Evolutionary conservation across 2,797 vertebrate genomes (phyloP).

Genomic region (Chelidonichthys spinosus): DNA sequence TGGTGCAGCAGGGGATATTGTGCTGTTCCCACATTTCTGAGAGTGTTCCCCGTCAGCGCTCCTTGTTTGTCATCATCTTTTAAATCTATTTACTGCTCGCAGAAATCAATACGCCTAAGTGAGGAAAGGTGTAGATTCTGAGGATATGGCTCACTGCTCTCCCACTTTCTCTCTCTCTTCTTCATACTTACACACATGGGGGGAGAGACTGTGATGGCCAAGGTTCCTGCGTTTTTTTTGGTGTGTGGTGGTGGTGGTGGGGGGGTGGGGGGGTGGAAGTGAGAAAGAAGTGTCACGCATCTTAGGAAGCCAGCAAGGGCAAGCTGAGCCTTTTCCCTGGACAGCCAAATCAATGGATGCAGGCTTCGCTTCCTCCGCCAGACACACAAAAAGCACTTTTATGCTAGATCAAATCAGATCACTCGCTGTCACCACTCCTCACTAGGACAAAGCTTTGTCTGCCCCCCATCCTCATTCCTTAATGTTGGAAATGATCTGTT

Average conservation of each 20-base stretch:
- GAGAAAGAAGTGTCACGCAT: slow-evolving; percentile 66
- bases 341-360: slow-evolving; percentile 74
- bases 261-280: slow-evolving; percentile 46
- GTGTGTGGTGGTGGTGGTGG: too few species aligned
- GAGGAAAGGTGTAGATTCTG: slow-evolving; percentile 83
- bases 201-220: slow-evolving; percentile 36
- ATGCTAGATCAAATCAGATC: slow-evolving; percentile 80
- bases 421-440: slow-evolving; percentile 69
- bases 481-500: slow-evolving; percentile 45
- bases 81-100: slow-evolving; percentile 86
- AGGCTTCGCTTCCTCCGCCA: slow-evolving; percentile 73
- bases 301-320: slow-evolving; percentile 64
- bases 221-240: slow-evolving; percentile 20
- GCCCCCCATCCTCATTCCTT: slow-evolving; percentile 36
- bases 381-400: slow-evolving; percentile 80
- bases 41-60: slow-evolving; percentile 79
- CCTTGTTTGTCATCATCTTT: slow-evolving; percentile 85
- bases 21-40: slow-evolving; percentile 81
- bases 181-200: slow-evolving; percentile 23
- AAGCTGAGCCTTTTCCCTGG: slow-evolving; percentile 68
- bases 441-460: slow-evolving; percentile 56
- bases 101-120: slow-evolving; percentile 87
- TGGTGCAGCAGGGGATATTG: slow-evolving; percentile 75
- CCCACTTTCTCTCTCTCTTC: slow-evolving; percentile 39
- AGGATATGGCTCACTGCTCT: slow-evolving; percentile 68